Base-by-base conservation (phyloP, 2,888 invertebrate species). In the Nomada ferruginata region DNA sequence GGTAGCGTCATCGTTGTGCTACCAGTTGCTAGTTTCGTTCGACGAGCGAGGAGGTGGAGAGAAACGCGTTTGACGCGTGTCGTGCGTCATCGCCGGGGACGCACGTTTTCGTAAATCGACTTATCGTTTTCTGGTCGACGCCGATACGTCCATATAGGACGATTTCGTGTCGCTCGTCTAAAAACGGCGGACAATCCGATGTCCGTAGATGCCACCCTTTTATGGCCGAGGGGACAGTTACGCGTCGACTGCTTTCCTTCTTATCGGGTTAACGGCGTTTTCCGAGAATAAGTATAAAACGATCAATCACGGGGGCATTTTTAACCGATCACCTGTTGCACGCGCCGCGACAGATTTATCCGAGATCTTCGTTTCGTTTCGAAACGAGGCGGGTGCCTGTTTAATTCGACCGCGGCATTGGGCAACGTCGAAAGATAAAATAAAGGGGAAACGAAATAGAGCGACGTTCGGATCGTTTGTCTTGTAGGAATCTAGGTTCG, bases 1-100 rank as follows among this genome's bases (percentile, higher is more conserved):
- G 81, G 84, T 81, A 84, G 63, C 80, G 82, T 85, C 81, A 81
- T 84, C 84, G 73, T 52, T 64, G 36, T 64, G 66, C 47, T 60
- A 59, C 76, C 55, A 79, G 57, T 75, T 66, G 75, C 79, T 61
- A 61, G 73, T 82, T 79, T 84, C 70, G 69, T 79, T 77, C 52
- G 44, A 44, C 26, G 13, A 15, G 29, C 44, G 44, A 29, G 47
- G 52, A 18, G 20, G 47, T 36, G 26, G 23, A 47, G 50, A 57
- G 53, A 47, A 59, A 55, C 50, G 60, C 53, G 71, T 72, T 61
- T 53, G 52, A 71, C 74, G 65, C 64, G 53, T 50, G 57, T 44
- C 57, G 76, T 69, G 76, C 57, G 75, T 75, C 72, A 75, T 57
- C 79, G 13, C 9, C 20, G 57, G 20, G 26, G 20, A 57, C 26